Conservation (phyloP, 2,113 vertebrate species). For the Holacanthus passer region DNA sequence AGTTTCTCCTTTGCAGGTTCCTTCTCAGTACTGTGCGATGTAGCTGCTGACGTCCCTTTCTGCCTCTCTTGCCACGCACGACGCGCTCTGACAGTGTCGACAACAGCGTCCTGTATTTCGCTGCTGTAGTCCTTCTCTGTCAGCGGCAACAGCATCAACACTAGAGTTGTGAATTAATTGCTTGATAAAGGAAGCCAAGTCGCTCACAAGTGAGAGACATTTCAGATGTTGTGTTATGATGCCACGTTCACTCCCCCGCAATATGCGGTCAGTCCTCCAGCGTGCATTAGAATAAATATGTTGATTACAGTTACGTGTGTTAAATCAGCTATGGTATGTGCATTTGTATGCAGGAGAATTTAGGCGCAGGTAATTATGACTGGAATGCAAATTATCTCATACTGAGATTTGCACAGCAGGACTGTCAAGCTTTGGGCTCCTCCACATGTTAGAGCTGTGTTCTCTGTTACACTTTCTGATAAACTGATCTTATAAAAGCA, state of each 20-base stretch:
- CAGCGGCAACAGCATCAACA: slow-evolving; percentile 12
- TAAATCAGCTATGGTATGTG: slow-evolving; percentile 6
- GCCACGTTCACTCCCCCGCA: neutral
- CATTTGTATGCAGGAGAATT: neutral
- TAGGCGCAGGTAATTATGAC: neutral
- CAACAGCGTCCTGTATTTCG: slow-evolving; percentile 18
- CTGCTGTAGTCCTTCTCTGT: slow-evolving; percentile 23
- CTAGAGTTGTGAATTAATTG: slow-evolving; percentile 22
- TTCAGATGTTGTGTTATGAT: slow-evolving; percentile 18
- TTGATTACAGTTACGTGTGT: slow-evolving; percentile 6
- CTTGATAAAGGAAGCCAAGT: slow-evolving; percentile 19
- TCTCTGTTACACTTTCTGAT: too few species aligned
- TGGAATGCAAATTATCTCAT: neutral
- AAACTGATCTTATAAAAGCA: too few species aligned
- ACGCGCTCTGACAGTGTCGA: slow-evolving; percentile 20
- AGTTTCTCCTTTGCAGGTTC: slow-evolving; percentile 22
- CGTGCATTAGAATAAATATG: neutral
- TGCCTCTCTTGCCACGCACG: neutral
- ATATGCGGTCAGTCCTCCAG: neutral
- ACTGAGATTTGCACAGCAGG: neutral
- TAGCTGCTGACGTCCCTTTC: slow-evolving; percentile 5
- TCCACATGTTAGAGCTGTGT: too few species aligned
- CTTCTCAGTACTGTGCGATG: neutral
- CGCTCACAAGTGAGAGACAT: slow-evolving; percentile 5
- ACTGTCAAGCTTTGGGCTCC: neutral